Conservation (phyloP, 2,797 vertebrate genomes). For the Neosilurus mollespiculum region DNA sequence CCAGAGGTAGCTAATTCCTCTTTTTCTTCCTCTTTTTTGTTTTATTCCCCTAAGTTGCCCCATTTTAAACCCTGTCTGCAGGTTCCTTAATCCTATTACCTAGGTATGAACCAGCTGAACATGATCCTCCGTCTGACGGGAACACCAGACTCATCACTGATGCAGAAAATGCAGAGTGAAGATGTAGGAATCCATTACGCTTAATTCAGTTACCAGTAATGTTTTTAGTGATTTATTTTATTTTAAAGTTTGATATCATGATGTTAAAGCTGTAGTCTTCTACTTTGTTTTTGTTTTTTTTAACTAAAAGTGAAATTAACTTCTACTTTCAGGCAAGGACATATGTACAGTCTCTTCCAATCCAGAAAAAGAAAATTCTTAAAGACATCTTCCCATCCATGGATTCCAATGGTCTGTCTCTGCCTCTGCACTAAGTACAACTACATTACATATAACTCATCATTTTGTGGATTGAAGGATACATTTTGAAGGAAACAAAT, state of each 20-base stretch:
- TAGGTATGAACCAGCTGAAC: slow-evolving; percentile 81
- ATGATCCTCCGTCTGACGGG: slow-evolving; percentile 79
- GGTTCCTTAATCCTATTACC: slow-evolving; percentile 59
- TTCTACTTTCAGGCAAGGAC: slow-evolving; percentile 50
- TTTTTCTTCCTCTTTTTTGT: too few relatives aligned
- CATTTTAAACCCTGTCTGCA: neutral
- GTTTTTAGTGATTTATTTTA: neutral
- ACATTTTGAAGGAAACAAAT: neutral
- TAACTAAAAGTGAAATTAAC: neutral
- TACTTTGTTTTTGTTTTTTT: slow-evolving; percentile 10
- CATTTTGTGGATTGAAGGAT: neutral
- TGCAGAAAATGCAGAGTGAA: slow-evolving; percentile 82
- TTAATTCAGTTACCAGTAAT: neutral
- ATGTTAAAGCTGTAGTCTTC: neutral
- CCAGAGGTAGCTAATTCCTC: neutral
- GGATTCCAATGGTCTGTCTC: slow-evolving; percentile 66
- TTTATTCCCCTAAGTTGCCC: neutral
- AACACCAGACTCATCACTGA: slow-evolving; percentile 70
- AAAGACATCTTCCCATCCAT: slow-evolving; percentile 73
- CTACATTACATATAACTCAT: neutral
- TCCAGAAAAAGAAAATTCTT: slow-evolving; percentile 76
- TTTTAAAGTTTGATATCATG: slow-evolving; percentile 28
- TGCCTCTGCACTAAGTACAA: neutral
- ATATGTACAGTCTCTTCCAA: slow-evolving; percentile 73
- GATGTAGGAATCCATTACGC: slow-evolving; percentile 67